phyloP scores from a whole-genome alignment of 2,113 vertebrate genomes.

The Hemiscyllium ocellatum region DNA sequence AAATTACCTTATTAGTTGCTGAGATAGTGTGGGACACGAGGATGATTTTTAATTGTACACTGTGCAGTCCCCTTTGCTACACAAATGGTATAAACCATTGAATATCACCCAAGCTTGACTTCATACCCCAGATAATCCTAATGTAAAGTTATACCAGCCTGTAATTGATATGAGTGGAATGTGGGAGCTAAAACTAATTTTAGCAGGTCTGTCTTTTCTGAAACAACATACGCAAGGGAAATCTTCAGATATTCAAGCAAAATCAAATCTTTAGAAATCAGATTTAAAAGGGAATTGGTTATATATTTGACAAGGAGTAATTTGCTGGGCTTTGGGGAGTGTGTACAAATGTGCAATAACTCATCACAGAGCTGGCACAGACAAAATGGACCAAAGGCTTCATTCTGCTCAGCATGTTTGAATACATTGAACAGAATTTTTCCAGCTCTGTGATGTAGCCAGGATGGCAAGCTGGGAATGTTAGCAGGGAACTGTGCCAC shows the following conservation, averaged over 20 bases:
- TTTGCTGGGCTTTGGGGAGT: not conserved
- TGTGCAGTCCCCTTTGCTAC: not conserved
- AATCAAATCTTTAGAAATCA: not conserved
- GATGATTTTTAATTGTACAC: not conserved
- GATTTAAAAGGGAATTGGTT: not conserved
- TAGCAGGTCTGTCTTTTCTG: not conserved
- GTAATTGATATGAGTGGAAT: not conserved
- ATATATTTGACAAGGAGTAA: not conserved
- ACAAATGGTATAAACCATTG: not conserved
- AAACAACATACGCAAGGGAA: not conserved
- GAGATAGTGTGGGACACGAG: not conserved
- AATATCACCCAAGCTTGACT: not conserved
- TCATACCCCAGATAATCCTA: not conserved
- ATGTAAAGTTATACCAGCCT: not conserved
- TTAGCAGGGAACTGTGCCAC: no score
- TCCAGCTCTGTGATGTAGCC: no score
- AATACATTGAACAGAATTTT: no score
- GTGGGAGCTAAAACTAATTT: not conserved
- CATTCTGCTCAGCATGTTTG: not conserved
- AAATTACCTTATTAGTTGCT: not conserved
- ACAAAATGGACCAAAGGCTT: not conserved
- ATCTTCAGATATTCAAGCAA: not conserved
- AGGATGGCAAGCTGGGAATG: no score
- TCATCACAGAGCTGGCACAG: not conserved
- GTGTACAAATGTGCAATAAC: not conserved